Evolutionary conservation across 2,888 invertebrate species (phyloP), one percentile per base, ranked within the genome.

Genomic region (Dexiosoma caninum): DNA sequence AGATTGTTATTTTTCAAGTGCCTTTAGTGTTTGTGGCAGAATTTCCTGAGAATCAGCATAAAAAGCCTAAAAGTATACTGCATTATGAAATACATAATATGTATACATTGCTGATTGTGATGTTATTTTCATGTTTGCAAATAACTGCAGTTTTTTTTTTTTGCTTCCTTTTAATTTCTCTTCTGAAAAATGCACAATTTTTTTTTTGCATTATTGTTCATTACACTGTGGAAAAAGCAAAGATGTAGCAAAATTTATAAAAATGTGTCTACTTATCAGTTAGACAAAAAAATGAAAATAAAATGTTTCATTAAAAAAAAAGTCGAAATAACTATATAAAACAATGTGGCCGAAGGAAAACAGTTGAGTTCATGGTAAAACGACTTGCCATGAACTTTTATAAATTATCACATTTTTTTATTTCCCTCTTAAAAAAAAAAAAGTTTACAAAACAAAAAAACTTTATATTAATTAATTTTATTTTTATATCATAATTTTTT

Each of bases 91-190:
- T 8, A 55, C 16, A 10, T 12, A 16, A 42, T 23, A 42, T 53
- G 35, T 23, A 16, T 55, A n/a, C 46, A 51, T 30, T 78, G 70
- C 46, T 62, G 70, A 80, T 69, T 59, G 64, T 62, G 70, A 60
- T 75, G 70, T 64, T 75, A 55, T 74, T 69, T 78, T 72, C 59
- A 71, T 60, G 71, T 70, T 71, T 53, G 35, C 60, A 78, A 71
- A 72, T 71, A 64, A 71, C 49, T 69, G 62, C 46, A 19, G 19
- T 57, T 27, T 32, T 14, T 59, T 37, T 32, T 16, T 46, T 9
- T 5, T 19, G 1, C 14, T 42, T 49, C 32, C 10, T 66, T 27
- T 21, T 14, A 19, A 66, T n/a, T 27, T 6, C 27, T 27, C 27
- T 27, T 27, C 27, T n/a, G 21, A 44, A 46, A 72, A 72, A 59